phyloP scores from a whole-genome alignment of 2,888 invertebrate genomes.

The Penaeus monodon region DNA sequence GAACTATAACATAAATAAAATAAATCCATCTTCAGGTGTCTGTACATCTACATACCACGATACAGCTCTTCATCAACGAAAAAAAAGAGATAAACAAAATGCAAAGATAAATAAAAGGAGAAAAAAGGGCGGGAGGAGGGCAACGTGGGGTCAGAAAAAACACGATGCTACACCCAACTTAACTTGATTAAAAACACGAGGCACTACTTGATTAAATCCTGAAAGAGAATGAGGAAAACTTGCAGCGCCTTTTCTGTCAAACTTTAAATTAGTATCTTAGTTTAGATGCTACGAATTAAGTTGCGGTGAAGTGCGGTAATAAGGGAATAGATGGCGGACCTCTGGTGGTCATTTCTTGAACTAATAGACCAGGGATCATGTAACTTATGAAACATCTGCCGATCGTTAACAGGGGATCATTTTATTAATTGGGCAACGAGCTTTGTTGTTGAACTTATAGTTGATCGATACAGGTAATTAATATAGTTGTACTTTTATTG shows the following conservation, averaged over 20 bases:
- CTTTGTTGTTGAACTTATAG: conserved; percentile 21
- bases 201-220: conserved; percentile 47
- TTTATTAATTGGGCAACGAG: conserved; percentile 34
- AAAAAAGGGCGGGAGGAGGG: neutral
- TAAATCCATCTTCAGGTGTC: too few species aligned
- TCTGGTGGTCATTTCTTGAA: conserved; percentile 8
- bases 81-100: too few species aligned
- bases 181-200: conserved; percentile 45
- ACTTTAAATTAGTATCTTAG: conserved; percentile 50
- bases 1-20: too few species aligned
- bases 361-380: conserved; percentile 25
- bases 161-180: conserved; percentile 30
- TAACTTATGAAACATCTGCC: conserved; percentile 33
- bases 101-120: neutral
- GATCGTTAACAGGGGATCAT: conserved; percentile 28
- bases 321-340: neutral
- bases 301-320: neutral
- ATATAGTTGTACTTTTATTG: neutral
- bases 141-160: neutral
- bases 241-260: conserved; percentile 31
- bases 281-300: conserved; percentile 36
- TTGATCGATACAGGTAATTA: conserved; percentile 20
- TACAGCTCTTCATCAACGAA: too few species aligned
- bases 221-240: conserved; percentile 38
- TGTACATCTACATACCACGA: too few species aligned